Evolutionary conservation across 2,113 vertebrate genomes (phyloP).

Genomic region (Lycaon pictus): DNA sequence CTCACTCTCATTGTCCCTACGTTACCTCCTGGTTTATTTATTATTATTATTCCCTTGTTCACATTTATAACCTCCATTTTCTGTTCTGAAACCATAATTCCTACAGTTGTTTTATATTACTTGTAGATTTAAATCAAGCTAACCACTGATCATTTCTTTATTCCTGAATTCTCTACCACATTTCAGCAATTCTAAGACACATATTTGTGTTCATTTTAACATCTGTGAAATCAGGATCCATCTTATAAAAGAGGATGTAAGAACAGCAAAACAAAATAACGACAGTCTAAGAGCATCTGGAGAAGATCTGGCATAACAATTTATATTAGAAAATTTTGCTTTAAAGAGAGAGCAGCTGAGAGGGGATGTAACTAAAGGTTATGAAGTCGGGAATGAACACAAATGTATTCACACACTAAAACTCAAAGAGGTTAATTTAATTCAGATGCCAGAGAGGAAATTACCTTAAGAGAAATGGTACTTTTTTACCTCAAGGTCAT

Average conservation of each 20-base stretch:
- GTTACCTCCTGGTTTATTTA: neutral
- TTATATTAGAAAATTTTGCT: neutral
- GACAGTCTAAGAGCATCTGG: neutral
- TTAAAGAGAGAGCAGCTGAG: neutral
- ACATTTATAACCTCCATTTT: neutral
- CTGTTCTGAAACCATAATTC: neutral
- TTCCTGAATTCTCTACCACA: neutral
- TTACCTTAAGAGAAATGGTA: neutral
- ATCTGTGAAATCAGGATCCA: neutral
- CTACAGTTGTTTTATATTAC: neutral
- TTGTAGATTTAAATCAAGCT: neutral
- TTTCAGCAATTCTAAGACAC: neutral
- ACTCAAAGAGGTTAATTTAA: neutral
- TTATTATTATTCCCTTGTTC: neutral
- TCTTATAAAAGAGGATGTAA: neutral
- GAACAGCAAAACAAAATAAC: neutral
- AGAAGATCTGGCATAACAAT: neutral
- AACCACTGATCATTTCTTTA: neutral
- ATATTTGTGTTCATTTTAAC: slow-evolving; percentile 38
- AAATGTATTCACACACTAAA: neutral
- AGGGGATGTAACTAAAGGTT: neutral
- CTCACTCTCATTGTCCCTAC: neutral
- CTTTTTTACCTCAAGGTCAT: neutral
- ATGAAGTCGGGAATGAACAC: neutral
- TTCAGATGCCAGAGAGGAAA: neutral